A percentile compares a stretch with the other conserved stretches of the same genome.
phyloP scores from a whole-genome alignment of 2,113 vertebrate genomes.

The Azemiops feae region DNA sequence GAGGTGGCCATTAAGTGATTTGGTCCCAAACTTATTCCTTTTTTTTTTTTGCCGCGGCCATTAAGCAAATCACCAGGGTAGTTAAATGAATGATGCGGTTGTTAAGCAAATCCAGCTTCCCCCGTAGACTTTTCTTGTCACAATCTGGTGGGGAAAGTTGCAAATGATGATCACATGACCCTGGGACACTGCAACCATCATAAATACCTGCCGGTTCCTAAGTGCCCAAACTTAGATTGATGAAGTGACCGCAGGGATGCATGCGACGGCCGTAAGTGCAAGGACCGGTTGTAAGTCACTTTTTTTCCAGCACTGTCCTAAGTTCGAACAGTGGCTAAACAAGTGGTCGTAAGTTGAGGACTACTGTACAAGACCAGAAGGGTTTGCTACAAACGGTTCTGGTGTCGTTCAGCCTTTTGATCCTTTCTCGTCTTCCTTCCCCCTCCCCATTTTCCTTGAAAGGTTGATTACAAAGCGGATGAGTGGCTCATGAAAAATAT shows the following conservation, averaged over 20 bases:
- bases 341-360: background rate
- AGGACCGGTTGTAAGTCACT: background rate
- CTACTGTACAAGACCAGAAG: background rate
- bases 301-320: background rate
- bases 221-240: background rate
- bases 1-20: background rate
- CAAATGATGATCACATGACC: background rate
- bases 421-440: too few species aligned
- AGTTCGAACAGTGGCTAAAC: background rate
- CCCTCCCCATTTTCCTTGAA: background rate
- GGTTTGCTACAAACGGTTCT: background rate
- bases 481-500: conserved; percentile 93
- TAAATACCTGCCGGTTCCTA: background rate
- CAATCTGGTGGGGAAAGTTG: background rate
- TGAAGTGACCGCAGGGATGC: background rate
- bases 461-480: conserved; percentile 89
- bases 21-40: too few species aligned
- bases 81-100: background rate
- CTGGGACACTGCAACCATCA: background rate
- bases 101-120: background rate
- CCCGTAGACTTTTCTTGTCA: background rate
- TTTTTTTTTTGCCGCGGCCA: background rate
- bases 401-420: background rate
- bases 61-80: background rate
- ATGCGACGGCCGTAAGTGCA: background rate